Base-by-base conservation (phyloP, 2,888 invertebrate genomes). In the Pherbina coryleti region DNA sequence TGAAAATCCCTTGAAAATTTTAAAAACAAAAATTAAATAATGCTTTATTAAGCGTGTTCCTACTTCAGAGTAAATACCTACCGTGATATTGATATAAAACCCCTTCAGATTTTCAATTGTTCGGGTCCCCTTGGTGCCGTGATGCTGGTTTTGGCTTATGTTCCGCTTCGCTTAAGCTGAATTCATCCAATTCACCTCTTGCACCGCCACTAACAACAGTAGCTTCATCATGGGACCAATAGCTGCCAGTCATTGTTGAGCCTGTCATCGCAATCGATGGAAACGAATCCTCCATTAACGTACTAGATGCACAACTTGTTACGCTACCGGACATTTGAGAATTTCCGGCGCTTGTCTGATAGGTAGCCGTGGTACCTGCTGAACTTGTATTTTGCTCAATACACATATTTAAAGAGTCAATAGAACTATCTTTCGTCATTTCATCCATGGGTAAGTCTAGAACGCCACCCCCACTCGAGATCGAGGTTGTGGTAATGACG, bases 281-380 rank as follows among this genome's bases (percentile, higher is more conserved):
- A 28, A 82, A 85, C 5, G 88, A 86, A 77, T 88, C 88, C 31
- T 96, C 95, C 75, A 96, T 94, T 92, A 96, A 93, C 17, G 96
- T 96, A 88, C 95, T 95, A 77, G 96, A 96, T 82, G 95, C 95
- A 81, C 92, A 93, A 88, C 96, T 96, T 25, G 96, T 95, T 75
- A 95, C 93, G 88, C 96, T 96, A 75, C 95, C 95, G 0, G 96
- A 95, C 94, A 95, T 95, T 55, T 95, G 93, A 0, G 96, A 96
- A 85, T 96, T 95, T 0, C 94, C 94, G 88, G 94, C 94, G 90
- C 96, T 95, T 82, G 94, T 95, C 86, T 95, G 95, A 86, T 95
- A 95, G 0, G 95, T 95, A 14, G 95, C 96, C 83, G 95, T 93
- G 2, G 96, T 96, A 0, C 95, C 95, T 0, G 95, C 95, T 82